Conservation (phyloP, 92 coral and sea anemone species). For the Porites rus region DNA sequence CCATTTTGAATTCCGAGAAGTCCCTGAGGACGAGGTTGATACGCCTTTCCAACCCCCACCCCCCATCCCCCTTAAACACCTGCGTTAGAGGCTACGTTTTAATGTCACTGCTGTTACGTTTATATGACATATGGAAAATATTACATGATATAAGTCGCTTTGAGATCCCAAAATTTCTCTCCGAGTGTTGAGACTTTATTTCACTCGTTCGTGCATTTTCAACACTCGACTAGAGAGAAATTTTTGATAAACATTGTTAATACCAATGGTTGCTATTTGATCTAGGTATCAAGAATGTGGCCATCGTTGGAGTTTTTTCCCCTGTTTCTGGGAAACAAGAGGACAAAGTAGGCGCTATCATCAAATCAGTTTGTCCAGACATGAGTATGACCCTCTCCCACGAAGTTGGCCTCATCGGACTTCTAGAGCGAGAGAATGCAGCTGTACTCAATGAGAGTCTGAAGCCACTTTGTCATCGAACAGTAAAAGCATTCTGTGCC, state of each 20-base stretch:
- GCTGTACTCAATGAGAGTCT: constrained; percentile 92
- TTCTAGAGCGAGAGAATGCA: constrained; percentile 95
- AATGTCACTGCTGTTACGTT: no score
- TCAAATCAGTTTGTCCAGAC: constrained; percentile 63
- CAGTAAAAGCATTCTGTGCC: constrained; percentile 73
- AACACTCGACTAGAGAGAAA: neutral
- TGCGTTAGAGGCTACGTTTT: no score
- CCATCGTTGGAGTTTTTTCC: constrained; percentile 91
- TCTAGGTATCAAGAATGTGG: constrained; percentile 79
- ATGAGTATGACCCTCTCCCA: constrained; percentile 91
- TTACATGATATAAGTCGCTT: no score
- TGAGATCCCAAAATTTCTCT: no score
- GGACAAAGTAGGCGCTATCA: constrained; percentile 60
- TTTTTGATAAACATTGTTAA: no score
- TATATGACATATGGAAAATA: no score
- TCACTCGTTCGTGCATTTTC: no score
- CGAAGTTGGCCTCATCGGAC: constrained; percentile 84
- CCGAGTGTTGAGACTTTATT: no score
- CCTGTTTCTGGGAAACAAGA: constrained; percentile 83
- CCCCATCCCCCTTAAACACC: no score
- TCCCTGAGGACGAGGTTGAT: no score
- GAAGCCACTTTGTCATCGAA: constrained; percentile 83
- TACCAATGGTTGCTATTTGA: neutral
- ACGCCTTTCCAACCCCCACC: no score
- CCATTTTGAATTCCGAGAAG: no score